Base-by-base conservation (phyloP, 2,888 invertebrate genomes). In the Apodemia hepburni region DNA sequence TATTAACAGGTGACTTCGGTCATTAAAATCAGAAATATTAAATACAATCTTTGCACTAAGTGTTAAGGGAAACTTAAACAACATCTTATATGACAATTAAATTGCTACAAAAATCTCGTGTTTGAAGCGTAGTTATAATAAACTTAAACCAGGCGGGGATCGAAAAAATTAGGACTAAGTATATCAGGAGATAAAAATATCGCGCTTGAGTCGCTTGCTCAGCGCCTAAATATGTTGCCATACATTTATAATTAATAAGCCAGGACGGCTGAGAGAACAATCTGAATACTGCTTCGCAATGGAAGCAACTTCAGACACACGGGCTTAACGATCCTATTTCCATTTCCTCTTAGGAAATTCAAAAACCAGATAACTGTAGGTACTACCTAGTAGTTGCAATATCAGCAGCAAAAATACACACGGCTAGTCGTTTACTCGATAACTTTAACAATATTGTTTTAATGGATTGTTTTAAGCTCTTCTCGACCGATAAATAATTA, bases 71-170 rank as follows among this genome's bases (percentile, higher is more conserved):
- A 60, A 45, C 17, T 47, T 47, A 60, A 47, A 47, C 7, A 22
- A 54, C n/a, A 58, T 57, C 57, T 47, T 58, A 58, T 33, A 45
- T 58, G 47, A 58, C 29, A 58, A 58, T 42, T 38, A 38, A 38
- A 38, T 29, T 11, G 22, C 61, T 61, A 65, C 51, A 66, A 68
- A 66, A 68, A 65, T 68, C 69, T 70, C 66, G 68, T 69, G 68
- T 60, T 70, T 64, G 64, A 73, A 75, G 76, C 75, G 74, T 74
- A 58, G 38, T 59, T 45, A 58, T 42, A 61, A 58, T 58, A 58
- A 42, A 58, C 42, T 57, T 58, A 4, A 17, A 17, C 49, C 49
- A 51, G 35, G 61, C 61, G 57, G 58, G 54, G 61, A 54, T 22
- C 57, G n/a, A 51, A 27, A 51, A 51, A 51, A 51, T 27, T 27